Evolutionary conservation across 2,888 invertebrate species (phyloP).

Genomic region (Pandemis cinnamomeana): DNA sequence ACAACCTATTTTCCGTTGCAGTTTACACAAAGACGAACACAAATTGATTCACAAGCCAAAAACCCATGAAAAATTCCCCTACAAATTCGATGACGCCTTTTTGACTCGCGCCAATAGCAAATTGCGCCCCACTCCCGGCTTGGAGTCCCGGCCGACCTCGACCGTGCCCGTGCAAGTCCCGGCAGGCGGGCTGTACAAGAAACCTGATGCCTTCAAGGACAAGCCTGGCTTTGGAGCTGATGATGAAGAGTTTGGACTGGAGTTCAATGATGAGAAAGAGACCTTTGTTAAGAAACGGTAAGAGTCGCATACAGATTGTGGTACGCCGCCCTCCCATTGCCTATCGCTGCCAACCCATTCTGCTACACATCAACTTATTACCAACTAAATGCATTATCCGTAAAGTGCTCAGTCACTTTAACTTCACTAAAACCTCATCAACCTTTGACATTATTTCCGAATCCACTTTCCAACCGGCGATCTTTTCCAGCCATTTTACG

Average conservation of each 20-base stretch:
- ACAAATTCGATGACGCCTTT: slow-evolving; percentile 61
- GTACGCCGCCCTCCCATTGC: too few relatives aligned
- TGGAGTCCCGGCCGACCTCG: slow-evolving; percentile 66
- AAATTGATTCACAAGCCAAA: slow-evolving; percentile 52
- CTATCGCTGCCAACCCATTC: neutral
- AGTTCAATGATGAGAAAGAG: slow-evolving; percentile 57
- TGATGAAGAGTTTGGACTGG: slow-evolving; percentile 58
- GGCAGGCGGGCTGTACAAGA: slow-evolving; percentile 72
- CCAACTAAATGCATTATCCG: neutral
- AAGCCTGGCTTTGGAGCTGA: slow-evolving; percentile 54
- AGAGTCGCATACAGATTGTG: slow-evolving; percentile 30
- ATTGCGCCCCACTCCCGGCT: slow-evolving; percentile 51
- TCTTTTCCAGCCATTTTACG: slow-evolving; percentile 1
- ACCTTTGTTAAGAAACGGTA: slow-evolving; percentile 53
- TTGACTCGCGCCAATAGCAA: slow-evolving; percentile 53
- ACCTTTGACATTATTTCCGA: slow-evolving; percentile 7
- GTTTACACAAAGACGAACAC: slow-evolving; percentile 57
- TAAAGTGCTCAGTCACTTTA: neutral
- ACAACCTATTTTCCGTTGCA: slow-evolving; percentile 44
- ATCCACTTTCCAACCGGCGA: slow-evolving; percentile 3
- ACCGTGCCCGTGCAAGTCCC: slow-evolving; percentile 63
- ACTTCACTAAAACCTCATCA: neutral
- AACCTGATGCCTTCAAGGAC: slow-evolving; percentile 64
- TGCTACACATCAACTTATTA: neutral
- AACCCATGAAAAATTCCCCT: slow-evolving; percentile 63